Conservation (phyloP, 2,113 vertebrate genomes). For the Microcebus murinus region DNA sequence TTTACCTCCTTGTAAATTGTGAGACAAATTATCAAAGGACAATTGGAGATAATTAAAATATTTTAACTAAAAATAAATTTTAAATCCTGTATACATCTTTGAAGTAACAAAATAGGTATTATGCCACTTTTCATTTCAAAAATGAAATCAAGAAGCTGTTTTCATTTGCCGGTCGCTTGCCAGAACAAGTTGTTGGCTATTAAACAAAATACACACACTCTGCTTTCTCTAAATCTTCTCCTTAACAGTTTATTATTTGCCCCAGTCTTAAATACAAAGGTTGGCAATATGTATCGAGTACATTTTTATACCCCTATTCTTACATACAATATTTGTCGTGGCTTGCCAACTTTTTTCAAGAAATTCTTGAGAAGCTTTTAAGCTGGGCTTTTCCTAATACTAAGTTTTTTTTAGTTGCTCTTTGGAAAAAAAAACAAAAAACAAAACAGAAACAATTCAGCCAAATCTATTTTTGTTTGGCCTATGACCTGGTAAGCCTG, state of each 20-base stretch:
- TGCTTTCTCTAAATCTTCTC: neutral
- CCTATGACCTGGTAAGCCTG: neutral
- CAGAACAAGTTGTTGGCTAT: neutral
- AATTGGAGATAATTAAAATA: neutral
- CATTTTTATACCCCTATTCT: neutral
- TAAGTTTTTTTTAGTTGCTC: constrained; percentile 1
- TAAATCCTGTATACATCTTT: neutral
- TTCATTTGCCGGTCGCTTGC: neutral
- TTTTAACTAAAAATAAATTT: constrained; percentile 21
- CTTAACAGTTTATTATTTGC: neutral
- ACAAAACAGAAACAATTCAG: neutral
- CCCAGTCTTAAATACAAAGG: neutral
- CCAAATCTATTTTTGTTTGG: neutral
- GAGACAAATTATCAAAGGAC: neutral
- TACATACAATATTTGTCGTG: neutral
- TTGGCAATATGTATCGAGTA: neutral
- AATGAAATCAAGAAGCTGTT: neutral
- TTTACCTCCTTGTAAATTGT: neutral
- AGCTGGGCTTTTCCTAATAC: constrained; percentile 15
- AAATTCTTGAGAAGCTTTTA: constrained; percentile 15
- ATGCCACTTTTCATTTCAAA: neutral
- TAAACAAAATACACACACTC: neutral
- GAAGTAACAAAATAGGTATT: neutral
- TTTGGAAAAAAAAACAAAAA: neutral
- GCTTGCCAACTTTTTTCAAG: neutral